These are phyloP conservation scores for Drosophila melanosoma DNA, from an alignment of 2,888 invertebrate genomes.

Conservation along the genomic window DNA sequence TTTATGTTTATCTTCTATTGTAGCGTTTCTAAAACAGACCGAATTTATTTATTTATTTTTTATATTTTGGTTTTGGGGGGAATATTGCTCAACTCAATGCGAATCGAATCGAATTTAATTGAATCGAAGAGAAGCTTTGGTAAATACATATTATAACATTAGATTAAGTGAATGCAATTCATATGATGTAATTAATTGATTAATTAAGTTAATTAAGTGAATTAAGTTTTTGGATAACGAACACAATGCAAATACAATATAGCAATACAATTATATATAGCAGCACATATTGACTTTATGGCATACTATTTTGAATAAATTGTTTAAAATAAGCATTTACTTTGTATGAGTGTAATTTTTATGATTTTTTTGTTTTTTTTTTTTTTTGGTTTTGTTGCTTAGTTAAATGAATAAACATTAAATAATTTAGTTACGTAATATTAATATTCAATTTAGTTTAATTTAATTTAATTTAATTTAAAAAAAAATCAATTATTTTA, in stretches of 20 bases:
- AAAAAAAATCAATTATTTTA: slow-evolving; percentile 48
- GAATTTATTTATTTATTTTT: not conserved
- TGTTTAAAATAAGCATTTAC: slow-evolving; percentile 39
- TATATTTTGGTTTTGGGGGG: not conserved
- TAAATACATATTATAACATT: slow-evolving; percentile 50
- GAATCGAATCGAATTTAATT: slow-evolving; percentile 65
- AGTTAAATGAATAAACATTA: slow-evolving; percentile 72
- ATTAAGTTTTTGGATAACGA: slow-evolving; percentile 62
- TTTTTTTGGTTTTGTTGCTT: slow-evolving; percentile 25
- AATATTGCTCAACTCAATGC: slow-evolving; percentile 58
- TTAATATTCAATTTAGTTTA: slow-evolving; percentile 72
- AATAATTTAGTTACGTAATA: slow-evolving; percentile 72
- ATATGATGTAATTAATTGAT: slow-evolving; percentile 61
- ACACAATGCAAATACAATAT: slow-evolving; percentile 68
- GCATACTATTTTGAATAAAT: slow-evolving; percentile 41
- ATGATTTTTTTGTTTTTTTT: slow-evolving; percentile 6
- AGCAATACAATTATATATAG: slow-evolving; percentile 39
- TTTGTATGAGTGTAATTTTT: slow-evolving; percentile 36
- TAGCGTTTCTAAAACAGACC: slow-evolving; percentile 45
- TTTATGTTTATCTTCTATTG: slow-evolving; percentile 35
- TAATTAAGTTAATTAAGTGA: slow-evolving; percentile 56
- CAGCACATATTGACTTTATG: slow-evolving; percentile 14
- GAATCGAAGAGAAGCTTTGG: slow-evolving; percentile 50
- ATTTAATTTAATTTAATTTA: slow-evolving; percentile 54
- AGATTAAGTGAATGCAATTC: slow-evolving; percentile 56